Conservation (phyloP, 2,888 invertebrate species). For the Steinernema carpocapsae region DNA sequence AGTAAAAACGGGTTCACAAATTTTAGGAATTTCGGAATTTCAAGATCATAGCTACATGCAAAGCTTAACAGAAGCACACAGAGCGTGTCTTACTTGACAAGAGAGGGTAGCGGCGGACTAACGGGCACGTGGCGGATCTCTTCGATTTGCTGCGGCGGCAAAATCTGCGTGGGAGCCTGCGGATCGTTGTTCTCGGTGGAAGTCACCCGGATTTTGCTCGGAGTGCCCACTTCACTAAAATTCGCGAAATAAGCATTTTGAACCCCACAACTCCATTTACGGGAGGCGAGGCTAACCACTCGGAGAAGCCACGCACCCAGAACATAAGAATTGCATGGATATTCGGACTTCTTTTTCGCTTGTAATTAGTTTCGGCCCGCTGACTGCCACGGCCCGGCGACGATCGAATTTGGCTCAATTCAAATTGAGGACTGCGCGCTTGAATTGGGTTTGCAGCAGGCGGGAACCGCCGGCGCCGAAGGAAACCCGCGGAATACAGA, state of each 20-base stretch:
- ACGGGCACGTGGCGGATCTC: slow-evolving; percentile 35
- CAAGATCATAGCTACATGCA: not conserved
- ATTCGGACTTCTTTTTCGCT: not conserved
- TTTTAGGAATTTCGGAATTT: not conserved
- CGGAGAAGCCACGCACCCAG: not conserved
- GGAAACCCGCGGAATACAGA: not conserved
- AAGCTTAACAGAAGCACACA: not conserved
- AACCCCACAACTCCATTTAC: no score
- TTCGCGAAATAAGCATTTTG: not conserved
- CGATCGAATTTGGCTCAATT: slow-evolving; percentile 30
- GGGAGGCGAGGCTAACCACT: no score
- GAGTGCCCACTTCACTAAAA: slow-evolving; percentile 27
- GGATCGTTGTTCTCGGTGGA: slow-evolving; percentile 45
- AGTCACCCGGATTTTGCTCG: slow-evolving; percentile 49
- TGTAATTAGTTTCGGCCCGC: not conserved
- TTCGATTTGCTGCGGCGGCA: slow-evolving; percentile 52
- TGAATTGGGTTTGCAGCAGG: not conserved
- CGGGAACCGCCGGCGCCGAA: not conserved
- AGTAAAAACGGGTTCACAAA: no score
- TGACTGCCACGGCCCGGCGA: not conserved
- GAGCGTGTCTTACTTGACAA: slow-evolving; percentile 44
- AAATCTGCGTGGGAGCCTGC: slow-evolving; percentile 51
- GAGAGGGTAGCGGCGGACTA: slow-evolving; percentile 52
- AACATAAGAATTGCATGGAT: slow-evolving; percentile 5
- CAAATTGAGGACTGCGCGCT: not conserved